Conservation (phyloP, 1,140 invertebrate genomes). For the Drosophila sechellia region DNA sequence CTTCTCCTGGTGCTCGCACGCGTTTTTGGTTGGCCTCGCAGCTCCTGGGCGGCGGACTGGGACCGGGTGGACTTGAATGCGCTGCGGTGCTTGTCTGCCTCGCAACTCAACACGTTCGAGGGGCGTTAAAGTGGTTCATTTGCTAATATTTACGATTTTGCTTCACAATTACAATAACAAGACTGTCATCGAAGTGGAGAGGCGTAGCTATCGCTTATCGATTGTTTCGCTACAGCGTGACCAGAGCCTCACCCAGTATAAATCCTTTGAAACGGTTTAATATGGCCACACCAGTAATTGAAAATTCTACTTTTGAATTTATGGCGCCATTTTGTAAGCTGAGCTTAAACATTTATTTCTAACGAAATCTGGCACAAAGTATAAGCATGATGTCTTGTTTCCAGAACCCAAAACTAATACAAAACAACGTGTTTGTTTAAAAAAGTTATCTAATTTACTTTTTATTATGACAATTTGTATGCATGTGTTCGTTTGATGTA, state of each 20-base stretch:
- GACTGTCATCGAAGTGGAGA: too few species aligned
- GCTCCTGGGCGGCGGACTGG: conserved; percentile 5
- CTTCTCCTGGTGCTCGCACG: conserved; percentile 8
- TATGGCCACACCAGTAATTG: conserved; percentile 8
- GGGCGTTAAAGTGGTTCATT: conserved; percentile 20
- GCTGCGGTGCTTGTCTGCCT: conserved; percentile 7
- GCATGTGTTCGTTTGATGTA: conserved; percentile 65
- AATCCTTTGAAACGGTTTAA: not conserved
- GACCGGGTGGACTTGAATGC: conserved; percentile 16
- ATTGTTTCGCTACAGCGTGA: conserved; percentile 26
- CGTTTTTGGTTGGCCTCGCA: conserved; percentile 15
- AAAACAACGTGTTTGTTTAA: conserved; percentile 46
- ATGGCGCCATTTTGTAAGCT: not conserved
- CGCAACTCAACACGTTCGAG: conserved; percentile 25
- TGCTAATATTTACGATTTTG: conserved; percentile 45
- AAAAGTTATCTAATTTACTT: conserved; percentile 75
- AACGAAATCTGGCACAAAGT: too few species aligned
- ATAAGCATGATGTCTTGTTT: too few species aligned
- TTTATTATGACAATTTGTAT: conserved; percentile 77
- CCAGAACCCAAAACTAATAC: not conserved
- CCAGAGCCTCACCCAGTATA: conserved; percentile 4
- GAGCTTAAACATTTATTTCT: not conserved
- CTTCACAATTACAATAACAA: conserved; percentile 25
- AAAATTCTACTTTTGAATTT: not conserved
- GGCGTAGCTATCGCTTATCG: too few species aligned